Base-by-base conservation (phyloP, 2,888 invertebrate species). In the Ditula angustiorana region DNA sequence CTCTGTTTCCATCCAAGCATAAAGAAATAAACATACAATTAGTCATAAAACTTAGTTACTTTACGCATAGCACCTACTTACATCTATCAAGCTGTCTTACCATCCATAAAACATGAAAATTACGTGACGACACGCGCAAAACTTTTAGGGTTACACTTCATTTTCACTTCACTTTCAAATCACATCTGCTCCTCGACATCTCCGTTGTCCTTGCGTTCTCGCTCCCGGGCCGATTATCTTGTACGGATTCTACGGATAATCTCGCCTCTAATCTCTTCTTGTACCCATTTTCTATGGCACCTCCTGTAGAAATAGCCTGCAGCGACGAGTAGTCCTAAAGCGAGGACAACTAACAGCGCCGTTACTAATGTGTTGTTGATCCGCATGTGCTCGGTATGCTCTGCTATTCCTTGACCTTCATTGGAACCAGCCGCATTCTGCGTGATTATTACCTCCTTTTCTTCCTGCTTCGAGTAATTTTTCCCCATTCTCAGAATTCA, bases 361-460 rank as follows among this genome's bases (percentile, higher is more conserved):
- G 47, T 23, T 8, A 24, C 23, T 7, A 47, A 11, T n/a, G 13
- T n/a, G n/a, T 24, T 47, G 13, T 47, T 47, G 3, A 47, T 8
- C 11, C 13, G 23, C 11, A 47, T n/a, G n/a, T 24, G 47, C 24
- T 24, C 47, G 5, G 47, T 13, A 13, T 47, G 24, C 24, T 24
- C 24, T 5, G 24, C 24, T 24, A 47, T 47, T 0, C 47, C 47
- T n/a, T 47, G 47, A 2, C 47, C 47, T 47, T 24, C 47, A 4
- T 47, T 47, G 5, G 47, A 47, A 13, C 47, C 47, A n/a, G 47
- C 47, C n/a, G 47, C 47, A 13, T 47, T 47, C 13, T 47, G 47
- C 5, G 47, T 47, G 5, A 47, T 47, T 11, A 47, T 24, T 0
- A 47, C 24, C 24, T 47, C 47, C 4, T 47, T 47, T n/a, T 47